Base-by-base conservation (phyloP, 2,797 vertebrate species). In the Fringilla coelebs region DNA sequence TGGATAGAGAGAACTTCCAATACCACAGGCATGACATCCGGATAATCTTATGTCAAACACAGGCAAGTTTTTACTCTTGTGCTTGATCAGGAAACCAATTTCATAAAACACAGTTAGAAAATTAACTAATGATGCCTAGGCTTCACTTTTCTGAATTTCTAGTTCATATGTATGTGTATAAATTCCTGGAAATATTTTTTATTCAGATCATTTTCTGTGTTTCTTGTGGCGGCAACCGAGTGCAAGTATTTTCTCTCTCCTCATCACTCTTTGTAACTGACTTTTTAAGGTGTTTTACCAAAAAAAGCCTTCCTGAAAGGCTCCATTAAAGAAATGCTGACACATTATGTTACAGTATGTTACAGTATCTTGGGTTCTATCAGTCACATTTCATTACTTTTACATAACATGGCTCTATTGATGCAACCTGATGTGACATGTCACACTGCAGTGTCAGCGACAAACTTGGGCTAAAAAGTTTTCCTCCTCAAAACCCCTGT, bases 361-460 rank as follows among this genome's bases (percentile, higher is more conserved):
- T 96, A 95, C 91, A 94, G 75, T 95, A 92, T 89, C 95, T 95
- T 96, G 93, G 95, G 95, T 97, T 96, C 95, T 94, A 97, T 96
- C 96, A 93, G 93, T 98, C 97, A 97, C 90, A 96, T 97, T 94
- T 85, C 93, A 98, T 98, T 98, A 97, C 86, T 97, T 96, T 96
- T 96, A 96, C 96, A 95, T 95, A 97, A 94, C 95, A 80, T 40
- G 73, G 63, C 91, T 73, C 91, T 96, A 91, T 95, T 97, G 96
- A 98, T 97, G 89, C 89, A 96, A 96, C 96, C 88, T 96, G 95
- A 98, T 96, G 92, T 97, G 97, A 97, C 95, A 96, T 93, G 88
- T 95, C 95, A 97, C 88, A 62, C 66, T 97, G 96, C 96, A 96
- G 85, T 61, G 96, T 98, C 97, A 97, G 96, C 88, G 17, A 92